These are phyloP conservation scores for Hydrotaea cyrtoneurina DNA, from an alignment of 2,888 invertebrate genomes.

Conservation along the genomic window DNA sequence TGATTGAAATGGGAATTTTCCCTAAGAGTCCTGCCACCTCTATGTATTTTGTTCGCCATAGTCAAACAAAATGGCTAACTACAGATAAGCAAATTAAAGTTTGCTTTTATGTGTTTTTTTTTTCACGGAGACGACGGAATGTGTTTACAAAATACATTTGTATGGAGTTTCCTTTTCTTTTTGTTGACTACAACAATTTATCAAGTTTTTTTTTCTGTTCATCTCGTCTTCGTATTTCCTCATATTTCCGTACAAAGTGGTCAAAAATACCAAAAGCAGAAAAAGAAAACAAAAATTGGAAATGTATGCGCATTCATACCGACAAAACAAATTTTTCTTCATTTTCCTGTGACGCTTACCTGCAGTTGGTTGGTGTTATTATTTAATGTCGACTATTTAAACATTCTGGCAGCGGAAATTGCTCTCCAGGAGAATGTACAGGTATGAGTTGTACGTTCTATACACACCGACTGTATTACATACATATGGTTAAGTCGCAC, in stretches of 20 bases:
- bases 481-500: conserved; percentile 21
- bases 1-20: too few species aligned
- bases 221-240: conserved; percentile 22
- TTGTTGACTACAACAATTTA: conserved; percentile 62
- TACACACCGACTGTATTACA: background rate
- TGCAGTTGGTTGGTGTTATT: background rate
- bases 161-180: conserved; percentile 38
- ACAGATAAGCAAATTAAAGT: conserved; percentile 68
- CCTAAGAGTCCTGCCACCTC: background rate
- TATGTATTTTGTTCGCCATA: conserved; percentile 1
- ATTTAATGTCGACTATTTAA: conserved; percentile 13
- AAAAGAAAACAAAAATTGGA: conserved; percentile 26
- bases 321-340: conserved; percentile 37
- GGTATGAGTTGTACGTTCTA: conserved; percentile 36
- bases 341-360: conserved; percentile 30
- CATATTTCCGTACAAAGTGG: conserved; percentile 44
- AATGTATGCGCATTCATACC: conserved; percentile 34
- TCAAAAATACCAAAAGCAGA: too few species aligned
- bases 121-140: background rate
- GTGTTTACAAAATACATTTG: conserved; percentile 46
- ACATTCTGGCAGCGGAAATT: conserved; percentile 22
- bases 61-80: conserved; percentile 64
- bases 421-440: conserved; percentile 25
- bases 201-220: conserved; percentile 52
- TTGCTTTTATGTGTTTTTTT: conserved; percentile 40